phyloP scores from a whole-genome alignment of 2,113 vertebrate species.

The Periophthalmus modestus region DNA sequence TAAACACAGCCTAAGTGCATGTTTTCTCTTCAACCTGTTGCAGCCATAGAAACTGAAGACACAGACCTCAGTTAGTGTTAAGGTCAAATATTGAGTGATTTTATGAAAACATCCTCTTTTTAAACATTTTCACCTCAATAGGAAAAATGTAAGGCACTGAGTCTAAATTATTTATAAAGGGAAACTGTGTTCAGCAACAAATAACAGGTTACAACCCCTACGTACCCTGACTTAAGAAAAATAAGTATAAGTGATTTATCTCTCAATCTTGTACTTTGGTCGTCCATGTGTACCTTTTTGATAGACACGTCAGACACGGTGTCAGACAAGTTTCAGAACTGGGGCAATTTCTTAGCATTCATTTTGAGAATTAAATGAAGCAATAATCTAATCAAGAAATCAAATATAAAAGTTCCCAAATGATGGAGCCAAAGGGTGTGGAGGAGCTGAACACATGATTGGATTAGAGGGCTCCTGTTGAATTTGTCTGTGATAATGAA shows the following conservation, averaged over 20 bases:
- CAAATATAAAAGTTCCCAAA: slow-evolving; percentile 45
- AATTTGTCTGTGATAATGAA: slow-evolving; percentile 62
- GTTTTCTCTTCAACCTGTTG: background rate
- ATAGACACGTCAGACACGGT: slow-evolving; percentile 10
- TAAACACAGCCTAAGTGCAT: too few relatives aligned
- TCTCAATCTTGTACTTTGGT: background rate
- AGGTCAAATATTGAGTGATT: background rate
- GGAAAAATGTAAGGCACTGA: background rate
- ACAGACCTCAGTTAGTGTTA: background rate
- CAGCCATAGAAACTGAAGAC: background rate
- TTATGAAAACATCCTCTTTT: background rate
- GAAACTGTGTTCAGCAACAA: background rate
- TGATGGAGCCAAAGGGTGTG: slow-evolving; percentile 43
- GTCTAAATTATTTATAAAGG: background rate
- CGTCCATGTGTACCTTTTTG: background rate
- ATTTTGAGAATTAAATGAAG: slow-evolving; percentile 35
- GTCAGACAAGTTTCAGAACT: background rate
- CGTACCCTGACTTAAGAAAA: background rate
- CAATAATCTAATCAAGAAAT: slow-evolving; percentile 64
- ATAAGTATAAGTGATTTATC: background rate
- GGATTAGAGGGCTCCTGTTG: slow-evolving; percentile 51
- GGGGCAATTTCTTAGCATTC: slow-evolving; percentile 30
- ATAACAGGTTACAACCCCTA: background rate
- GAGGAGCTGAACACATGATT: slow-evolving; percentile 56
- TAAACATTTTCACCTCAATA: background rate